phyloP scores from a whole-genome alignment of 2,113 vertebrate genomes.

The Lathamus discolor region DNA sequence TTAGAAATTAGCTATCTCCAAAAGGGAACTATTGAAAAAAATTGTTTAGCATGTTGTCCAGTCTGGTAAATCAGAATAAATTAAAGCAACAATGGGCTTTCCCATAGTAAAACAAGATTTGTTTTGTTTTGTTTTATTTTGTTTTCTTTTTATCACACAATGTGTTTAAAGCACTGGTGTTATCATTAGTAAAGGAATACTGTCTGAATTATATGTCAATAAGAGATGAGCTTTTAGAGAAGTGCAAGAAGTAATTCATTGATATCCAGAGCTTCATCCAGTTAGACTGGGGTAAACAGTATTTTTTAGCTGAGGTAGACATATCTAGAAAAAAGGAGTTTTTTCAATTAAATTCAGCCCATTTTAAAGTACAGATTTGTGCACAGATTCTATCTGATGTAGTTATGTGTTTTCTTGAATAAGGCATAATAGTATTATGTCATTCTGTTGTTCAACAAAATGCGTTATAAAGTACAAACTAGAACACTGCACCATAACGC shows the following conservation, averaged over 20 bases:
- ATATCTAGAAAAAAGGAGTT: not conserved
- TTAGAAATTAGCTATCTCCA: not conserved
- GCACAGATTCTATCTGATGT: not conserved
- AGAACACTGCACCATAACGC: not conserved
- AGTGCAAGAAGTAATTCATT: not conserved
- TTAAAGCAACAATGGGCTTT: not conserved
- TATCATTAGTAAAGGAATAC: not conserved
- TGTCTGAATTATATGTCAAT: not conserved
- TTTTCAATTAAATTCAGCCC: not conserved
- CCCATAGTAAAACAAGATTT: not conserved
- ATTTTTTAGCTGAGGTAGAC: not conserved
- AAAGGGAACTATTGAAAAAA: not conserved
- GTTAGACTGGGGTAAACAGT: not conserved
- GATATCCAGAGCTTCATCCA: not conserved
- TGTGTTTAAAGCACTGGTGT: not conserved
- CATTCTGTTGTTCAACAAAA: not conserved
- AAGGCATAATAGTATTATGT: not conserved
- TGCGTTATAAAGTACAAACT: not conserved
- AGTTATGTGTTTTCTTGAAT: not conserved
- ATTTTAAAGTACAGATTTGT: not conserved
- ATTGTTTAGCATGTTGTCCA: not conserved
- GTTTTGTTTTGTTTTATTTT: not conserved
- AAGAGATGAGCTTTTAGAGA: not conserved
- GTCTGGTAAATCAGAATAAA: not conserved
- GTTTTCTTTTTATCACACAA: not conserved